phyloP scores from a whole-genome alignment of 2,888 invertebrate genomes.

The Megalurothrips usitatus region DNA sequence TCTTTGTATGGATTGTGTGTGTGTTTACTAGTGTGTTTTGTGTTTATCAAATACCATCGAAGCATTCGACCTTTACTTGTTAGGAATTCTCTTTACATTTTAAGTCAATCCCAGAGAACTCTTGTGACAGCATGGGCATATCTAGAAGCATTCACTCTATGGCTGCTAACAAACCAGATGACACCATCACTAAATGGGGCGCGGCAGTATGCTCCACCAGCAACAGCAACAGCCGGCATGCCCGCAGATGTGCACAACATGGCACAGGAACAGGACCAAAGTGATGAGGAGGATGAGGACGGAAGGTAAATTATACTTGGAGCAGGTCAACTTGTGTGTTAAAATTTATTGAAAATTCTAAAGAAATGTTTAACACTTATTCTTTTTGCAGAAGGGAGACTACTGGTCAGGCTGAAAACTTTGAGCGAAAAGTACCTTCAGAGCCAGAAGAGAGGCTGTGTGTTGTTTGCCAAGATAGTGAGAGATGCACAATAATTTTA shows the following conservation, averaged over 20 bases:
- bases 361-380: not conserved
- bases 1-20: constrained; percentile 1
- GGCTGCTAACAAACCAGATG: constrained; percentile 1
- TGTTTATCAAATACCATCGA: not conserved
- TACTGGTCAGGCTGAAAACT: not conserved
- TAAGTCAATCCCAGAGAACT: not conserved
- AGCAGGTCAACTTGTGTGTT: no score
- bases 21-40: not conserved
- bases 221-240: no score
- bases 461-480: constrained; percentile 11
- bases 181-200: not conserved
- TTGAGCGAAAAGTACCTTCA: not conserved
- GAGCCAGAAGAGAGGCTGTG: not conserved
- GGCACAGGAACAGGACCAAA: no score
- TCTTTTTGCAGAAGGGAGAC: not conserved
- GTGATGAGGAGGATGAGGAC: not conserved
- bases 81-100: not conserved
- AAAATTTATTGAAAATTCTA: no score
- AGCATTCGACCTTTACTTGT: not conserved
- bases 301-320: not conserved
- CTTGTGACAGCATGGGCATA: not conserved
- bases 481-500: not conserved
- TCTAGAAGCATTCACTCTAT: not conserved
- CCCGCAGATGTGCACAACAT: no score
- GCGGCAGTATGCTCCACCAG: not conserved